phyloP scores from a whole-genome alignment of 1,140 invertebrate species.

The Papilio dardanus region DNA sequence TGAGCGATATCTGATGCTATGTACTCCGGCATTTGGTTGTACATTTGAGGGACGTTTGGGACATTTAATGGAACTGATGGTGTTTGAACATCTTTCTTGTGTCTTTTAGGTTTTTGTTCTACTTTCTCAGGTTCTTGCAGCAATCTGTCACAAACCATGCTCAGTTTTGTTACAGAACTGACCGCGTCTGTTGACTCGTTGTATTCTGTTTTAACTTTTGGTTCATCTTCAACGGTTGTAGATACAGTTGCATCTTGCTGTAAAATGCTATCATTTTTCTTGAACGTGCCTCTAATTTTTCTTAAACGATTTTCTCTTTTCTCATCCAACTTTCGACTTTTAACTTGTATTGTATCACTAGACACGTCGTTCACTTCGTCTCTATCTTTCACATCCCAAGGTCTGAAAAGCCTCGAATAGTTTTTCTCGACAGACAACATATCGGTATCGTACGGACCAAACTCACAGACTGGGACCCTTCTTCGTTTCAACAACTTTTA shows the following conservation, averaged over 20 bases:
- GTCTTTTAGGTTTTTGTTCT: constrained; percentile 43
- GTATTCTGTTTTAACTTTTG: constrained; percentile 40
- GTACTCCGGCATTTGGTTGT: constrained; percentile 67
- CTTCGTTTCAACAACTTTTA: constrained; percentile 77
- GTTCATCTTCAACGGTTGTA: constrained; percentile 71
- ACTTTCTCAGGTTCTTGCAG: constrained; percentile 55
- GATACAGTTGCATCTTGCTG: constrained; percentile 82
- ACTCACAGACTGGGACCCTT: constrained; percentile 73
- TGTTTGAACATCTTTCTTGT: constrained; percentile 44
- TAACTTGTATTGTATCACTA: constrained; percentile 49
- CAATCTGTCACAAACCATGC: constrained; percentile 67
- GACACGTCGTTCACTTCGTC: constrained; percentile 40
- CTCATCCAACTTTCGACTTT: constrained; percentile 55
- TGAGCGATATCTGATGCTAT: constrained; percentile 79
- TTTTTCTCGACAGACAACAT: constrained; percentile 68
- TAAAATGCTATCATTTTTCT: constrained; percentile 57
- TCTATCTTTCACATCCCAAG: constrained; percentile 76
- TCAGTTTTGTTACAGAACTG: constrained; percentile 61
- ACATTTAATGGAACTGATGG: constrained; percentile 27
- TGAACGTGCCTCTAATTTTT: constrained; percentile 75
- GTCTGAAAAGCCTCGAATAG: constrained; percentile 76
- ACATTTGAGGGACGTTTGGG: constrained; percentile 40
- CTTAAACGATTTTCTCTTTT: constrained; percentile 72
- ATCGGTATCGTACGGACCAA: constrained; percentile 57
- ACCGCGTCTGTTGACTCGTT: constrained; percentile 47